These are phyloP conservation scores for Cataglyphis albicans DNA, from an alignment of 2,888 invertebrate genomes.

Conservation along the genomic window DNA sequence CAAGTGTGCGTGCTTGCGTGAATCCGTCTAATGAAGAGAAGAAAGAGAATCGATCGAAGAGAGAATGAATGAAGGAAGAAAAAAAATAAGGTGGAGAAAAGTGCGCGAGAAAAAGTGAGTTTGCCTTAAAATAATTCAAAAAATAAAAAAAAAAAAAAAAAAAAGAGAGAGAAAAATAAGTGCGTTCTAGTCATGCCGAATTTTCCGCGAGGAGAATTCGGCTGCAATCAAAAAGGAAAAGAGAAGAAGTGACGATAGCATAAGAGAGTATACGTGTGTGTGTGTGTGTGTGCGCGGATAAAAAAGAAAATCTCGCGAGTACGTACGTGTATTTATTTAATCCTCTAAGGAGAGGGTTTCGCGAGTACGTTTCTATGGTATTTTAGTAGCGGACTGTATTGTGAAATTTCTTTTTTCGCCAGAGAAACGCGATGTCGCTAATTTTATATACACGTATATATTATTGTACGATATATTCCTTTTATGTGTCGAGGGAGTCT, in stretches of 20 bases:
- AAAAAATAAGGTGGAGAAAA: neutral
- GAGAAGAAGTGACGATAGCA: conserved; percentile 23
- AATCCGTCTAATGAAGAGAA: conserved; percentile 12
- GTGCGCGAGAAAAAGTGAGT: conserved; percentile 66
- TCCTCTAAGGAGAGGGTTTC: conserved; percentile 69
- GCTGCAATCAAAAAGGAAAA: conserved; percentile 50
- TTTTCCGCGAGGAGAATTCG: conserved; percentile 34
- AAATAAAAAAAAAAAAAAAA: conserved; percentile 50
- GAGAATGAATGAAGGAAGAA: conserved; percentile 43
- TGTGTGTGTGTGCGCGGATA: neutral
- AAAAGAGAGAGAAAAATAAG: neutral
- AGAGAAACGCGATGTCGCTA: conserved; percentile 73
- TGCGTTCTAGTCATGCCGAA: conserved; percentile 65
- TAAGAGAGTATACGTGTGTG: conserved; percentile 38
- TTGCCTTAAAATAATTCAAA: conserved; percentile 75
- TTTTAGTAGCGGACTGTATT: conserved; percentile 74
- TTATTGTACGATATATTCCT: conserved; percentile 57
- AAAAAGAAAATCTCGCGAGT: conserved; percentile 23
- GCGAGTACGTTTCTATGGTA: conserved; percentile 74
- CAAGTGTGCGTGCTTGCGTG: conserved; percentile 21
- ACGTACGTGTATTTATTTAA: conserved; percentile 73
- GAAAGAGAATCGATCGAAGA: conserved; percentile 13
- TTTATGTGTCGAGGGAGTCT: neutral
- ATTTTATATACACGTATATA: conserved; percentile 75
- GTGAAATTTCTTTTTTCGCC: conserved; percentile 71